Base-by-base conservation (phyloP, 2,888 invertebrate species). In the Sminthurinus aureus region DNA sequence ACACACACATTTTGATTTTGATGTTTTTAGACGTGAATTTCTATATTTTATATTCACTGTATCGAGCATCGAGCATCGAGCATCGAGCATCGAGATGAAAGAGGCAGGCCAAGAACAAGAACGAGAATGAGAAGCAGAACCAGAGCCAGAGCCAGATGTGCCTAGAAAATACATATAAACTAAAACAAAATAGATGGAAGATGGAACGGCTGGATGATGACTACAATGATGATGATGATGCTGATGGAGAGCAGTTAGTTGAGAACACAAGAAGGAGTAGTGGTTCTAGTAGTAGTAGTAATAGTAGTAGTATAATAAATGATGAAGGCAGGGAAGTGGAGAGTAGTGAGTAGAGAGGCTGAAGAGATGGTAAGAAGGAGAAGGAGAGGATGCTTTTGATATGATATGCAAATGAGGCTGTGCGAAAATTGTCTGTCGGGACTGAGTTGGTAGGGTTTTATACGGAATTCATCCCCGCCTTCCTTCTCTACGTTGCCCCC, bases 331-430 rank as follows among this genome's bases (percentile, higher is more conserved):
- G 81, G 80, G 52, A 71, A 71, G 71, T 38, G 13, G 4, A 75
- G 76, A 76, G 73, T 26, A 24, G 3, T 4, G 38, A 38, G 38
- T 38, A 38, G 3, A 38, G 38, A 38, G 38, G 6, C 38, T 38
- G 38, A 38, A 38, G 38, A 38, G 38, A 38, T 38, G 3, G 38
- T 38, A 18, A 76, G 58, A 76, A 74, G 74, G 12, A 15, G 18
- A 22, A 26, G 38, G 75, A n/a, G 77, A 83, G 69, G 77, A 82
- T 77, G 77, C 69, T 82, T 82, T 82, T 82, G 82, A 85, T 84
- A 85, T 84, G 83, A 84, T 84, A 85, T 85, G 85, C 84, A 85
- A 85, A 85, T 85, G 85, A 85, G 85, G 84, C 83, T 85, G 84
- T 84, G 85, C 85, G 85, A 85, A 85, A 85, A 85, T 85, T 85